Conservation (phyloP, 2,113 vertebrate genomes). For the Cinclus mexicanus region DNA sequence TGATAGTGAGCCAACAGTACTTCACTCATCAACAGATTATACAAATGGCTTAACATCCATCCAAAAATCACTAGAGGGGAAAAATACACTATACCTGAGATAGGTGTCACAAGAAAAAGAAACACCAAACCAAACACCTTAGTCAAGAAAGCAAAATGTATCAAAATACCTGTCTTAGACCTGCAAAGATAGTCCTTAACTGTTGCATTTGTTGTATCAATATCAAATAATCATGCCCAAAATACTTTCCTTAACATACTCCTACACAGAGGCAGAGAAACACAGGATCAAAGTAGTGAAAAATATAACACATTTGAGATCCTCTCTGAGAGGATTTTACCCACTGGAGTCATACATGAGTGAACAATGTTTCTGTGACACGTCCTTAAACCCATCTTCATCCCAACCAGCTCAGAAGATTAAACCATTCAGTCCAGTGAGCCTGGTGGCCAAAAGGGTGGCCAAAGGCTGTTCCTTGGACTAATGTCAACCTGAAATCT, state of each 20-base stretch:
- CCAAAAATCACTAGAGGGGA: background rate
- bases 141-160: background rate
- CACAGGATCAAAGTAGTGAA: background rate
- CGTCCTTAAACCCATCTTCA: background rate
- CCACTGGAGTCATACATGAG: background rate
- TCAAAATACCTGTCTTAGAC: background rate
- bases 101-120: background rate
- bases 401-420: background rate
- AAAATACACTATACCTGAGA: background rate
- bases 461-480: background rate
- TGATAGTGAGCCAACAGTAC: background rate
- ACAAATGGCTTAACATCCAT: background rate
- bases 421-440: background rate
- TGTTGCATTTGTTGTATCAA: background rate
- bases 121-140: rapidly evolving
- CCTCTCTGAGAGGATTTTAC: background rate
- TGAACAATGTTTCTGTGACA: background rate
- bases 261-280: background rate
- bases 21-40: background rate
- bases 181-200: background rate
- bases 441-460: background rate
- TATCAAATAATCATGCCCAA: background rate
- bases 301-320: background rate
- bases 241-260: background rate
- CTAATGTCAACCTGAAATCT: background rate